phyloP scores from a whole-genome alignment of 1,140 invertebrate genomes.

The Pachypeltis micranthus region DNA sequence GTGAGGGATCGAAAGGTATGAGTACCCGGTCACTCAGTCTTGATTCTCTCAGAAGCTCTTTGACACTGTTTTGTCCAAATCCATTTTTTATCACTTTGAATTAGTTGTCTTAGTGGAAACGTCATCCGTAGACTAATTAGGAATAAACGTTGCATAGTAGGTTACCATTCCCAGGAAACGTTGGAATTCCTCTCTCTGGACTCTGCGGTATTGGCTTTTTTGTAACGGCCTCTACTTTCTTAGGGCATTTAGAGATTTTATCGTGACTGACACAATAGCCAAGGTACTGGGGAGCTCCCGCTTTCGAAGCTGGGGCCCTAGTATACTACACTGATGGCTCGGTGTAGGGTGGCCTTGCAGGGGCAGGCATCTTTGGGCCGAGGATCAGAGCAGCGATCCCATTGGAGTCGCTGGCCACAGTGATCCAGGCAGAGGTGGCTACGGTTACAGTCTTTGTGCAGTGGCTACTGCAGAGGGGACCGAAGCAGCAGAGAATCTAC shows the following conservation, averaged over 20 bases:
- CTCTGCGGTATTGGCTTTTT: neutral
- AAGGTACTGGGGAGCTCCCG: neutral
- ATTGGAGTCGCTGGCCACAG: no score
- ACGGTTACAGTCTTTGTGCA: no score
- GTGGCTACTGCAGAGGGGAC: no score
- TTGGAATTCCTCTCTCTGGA: neutral
- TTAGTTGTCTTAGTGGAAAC: neutral
- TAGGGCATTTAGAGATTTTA: neutral
- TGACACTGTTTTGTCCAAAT: neutral
- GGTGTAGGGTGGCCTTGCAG: no score
- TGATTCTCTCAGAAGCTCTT: neutral
- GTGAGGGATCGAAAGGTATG: neutral
- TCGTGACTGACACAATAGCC: neutral
- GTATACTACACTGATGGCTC: no score
- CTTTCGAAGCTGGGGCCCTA: no score
- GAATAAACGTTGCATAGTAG: neutral
- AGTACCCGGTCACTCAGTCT: neutral
- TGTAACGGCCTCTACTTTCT: neutral
- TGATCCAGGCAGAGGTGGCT: no score
- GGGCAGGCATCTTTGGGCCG: neutral
- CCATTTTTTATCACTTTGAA: neutral
- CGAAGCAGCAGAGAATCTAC: no score
- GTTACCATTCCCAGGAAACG: neutral
- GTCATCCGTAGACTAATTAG: neutral
- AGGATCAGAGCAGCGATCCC: no score